These are phyloP conservation scores for Pseudomugil gertrudae DNA, from an alignment of 2,797 vertebrate genomes.

Conservation along the genomic window DNA sequence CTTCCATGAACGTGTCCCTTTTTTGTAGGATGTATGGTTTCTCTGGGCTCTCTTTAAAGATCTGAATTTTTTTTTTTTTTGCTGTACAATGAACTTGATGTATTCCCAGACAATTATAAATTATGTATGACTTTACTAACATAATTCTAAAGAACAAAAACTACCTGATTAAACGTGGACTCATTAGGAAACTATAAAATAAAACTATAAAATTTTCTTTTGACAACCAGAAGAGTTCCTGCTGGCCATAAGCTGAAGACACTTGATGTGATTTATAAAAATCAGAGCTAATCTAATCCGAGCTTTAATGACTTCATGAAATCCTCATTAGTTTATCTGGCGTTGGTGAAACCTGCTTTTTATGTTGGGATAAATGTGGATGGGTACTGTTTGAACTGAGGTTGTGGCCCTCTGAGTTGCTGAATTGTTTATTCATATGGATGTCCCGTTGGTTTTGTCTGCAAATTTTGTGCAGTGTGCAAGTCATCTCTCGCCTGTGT, in stretches of 20 bases:
- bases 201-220: background rate
- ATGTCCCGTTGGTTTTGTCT: conserved; percentile 41
- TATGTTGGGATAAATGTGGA: conserved; percentile 2
- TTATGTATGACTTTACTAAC: too few species aligned
- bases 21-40: background rate
- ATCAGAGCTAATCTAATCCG: background rate
- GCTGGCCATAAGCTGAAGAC: background rate
- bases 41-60: background rate
- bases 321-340: background rate
- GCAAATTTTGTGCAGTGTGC: conserved; percentile 45
- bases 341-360: background rate
- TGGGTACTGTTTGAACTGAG: conserved; percentile 6
- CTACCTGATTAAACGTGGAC: background rate
- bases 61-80: background rate
- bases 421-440: conserved; percentile 38
- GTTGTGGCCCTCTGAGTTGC: conserved; percentile 22
- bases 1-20: background rate
- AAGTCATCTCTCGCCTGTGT: conserved; percentile 54
- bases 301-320: background rate
- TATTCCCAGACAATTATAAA: too few species aligned
- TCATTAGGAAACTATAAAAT: background rate
- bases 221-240: background rate
- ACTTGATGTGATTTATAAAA: background rate
- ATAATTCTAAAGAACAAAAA: background rate
- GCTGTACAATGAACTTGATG: background rate